phyloP scores from a whole-genome alignment of 2,888 invertebrate genomes.

The Epicampocera succincta region DNA sequence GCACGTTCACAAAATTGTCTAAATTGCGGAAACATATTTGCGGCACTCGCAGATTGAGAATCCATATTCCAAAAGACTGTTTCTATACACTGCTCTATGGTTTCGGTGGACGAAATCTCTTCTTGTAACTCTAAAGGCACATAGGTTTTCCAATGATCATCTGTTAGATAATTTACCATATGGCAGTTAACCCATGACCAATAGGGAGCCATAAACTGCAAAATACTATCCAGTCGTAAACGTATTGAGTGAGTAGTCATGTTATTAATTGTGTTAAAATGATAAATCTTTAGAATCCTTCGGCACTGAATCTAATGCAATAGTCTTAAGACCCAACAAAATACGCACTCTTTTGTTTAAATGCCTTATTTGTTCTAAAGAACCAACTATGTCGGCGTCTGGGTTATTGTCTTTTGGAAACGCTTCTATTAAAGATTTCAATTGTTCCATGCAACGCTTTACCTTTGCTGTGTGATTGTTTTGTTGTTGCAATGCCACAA shows the following conservation, averaged over 20 bases:
- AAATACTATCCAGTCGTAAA: conserved; percentile 82
- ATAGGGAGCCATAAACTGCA: conserved; percentile 84
- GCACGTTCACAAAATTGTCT: conserved; percentile 71
- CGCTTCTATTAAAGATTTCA: conserved; percentile 84
- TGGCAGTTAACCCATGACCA: conserved; percentile 88
- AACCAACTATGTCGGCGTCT: conserved; percentile 85
- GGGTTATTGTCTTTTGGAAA: conserved; percentile 87
- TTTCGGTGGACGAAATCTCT: conserved; percentile 81
- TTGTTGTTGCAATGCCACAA: conserved; percentile 83
- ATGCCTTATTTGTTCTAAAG: conserved; percentile 85
- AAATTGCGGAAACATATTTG: conserved; percentile 69
- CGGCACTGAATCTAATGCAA: background rate
- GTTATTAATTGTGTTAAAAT: conserved; percentile 45
- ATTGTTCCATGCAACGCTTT: conserved; percentile 82
- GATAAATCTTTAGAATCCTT: conserved; percentile 64
- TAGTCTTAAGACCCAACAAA: conserved; percentile 79
- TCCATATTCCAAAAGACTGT: conserved; percentile 82
- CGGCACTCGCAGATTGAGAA: background rate
- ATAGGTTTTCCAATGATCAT: conserved; percentile 85
- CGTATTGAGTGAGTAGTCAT: conserved; percentile 74
- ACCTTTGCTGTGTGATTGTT: conserved; percentile 83
- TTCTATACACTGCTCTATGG: conserved; percentile 80
- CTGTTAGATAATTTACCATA: conserved; percentile 88
- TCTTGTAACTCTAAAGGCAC: conserved; percentile 83
- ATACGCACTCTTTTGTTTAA: conserved; percentile 88